Evolutionary conservation across 1,140 invertebrate genomes (phyloP).

Genomic region (Ostrea denselamellosa): DNA sequence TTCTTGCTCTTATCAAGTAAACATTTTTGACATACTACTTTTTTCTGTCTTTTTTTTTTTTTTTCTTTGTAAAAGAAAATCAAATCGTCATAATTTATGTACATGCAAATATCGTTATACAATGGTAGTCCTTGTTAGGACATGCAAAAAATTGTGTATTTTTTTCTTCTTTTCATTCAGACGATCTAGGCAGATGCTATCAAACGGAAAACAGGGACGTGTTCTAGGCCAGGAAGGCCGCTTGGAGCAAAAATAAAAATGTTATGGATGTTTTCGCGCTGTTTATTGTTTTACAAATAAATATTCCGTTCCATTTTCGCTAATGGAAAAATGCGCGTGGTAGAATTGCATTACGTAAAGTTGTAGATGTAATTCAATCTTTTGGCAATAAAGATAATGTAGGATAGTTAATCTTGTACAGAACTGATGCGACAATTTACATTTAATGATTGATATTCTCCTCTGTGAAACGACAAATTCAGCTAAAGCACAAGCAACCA

Average conservation of each 20-base stretch:
- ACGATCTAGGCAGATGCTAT: background rate
- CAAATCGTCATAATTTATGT: background rate
- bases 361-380: constrained; percentile 26
- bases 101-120: background rate
- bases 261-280: constrained; percentile 28
- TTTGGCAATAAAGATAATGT: constrained; percentile 28
- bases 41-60: no score
- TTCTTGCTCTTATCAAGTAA: no score
- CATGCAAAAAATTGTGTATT: background rate
- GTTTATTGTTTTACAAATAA: constrained; percentile 34
- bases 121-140: background rate
- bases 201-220: background rate
- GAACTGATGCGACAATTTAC: constrained; percentile 21
- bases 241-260: constrained; percentile 11
- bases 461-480: background rate
- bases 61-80: no score
- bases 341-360: constrained; percentile 13
- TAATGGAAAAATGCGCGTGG: constrained; percentile 32
- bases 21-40: no score
- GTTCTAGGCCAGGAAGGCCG: background rate
- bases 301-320: constrained; percentile 29
- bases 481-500: background rate
- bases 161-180: background rate
- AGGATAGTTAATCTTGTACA: background rate
- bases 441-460: constrained; percentile 9